Evolutionary conservation across 1,140 invertebrate species (phyloP), one percentile per base, ranked within the genome.

Genomic region (Conus betulinus): DNA sequence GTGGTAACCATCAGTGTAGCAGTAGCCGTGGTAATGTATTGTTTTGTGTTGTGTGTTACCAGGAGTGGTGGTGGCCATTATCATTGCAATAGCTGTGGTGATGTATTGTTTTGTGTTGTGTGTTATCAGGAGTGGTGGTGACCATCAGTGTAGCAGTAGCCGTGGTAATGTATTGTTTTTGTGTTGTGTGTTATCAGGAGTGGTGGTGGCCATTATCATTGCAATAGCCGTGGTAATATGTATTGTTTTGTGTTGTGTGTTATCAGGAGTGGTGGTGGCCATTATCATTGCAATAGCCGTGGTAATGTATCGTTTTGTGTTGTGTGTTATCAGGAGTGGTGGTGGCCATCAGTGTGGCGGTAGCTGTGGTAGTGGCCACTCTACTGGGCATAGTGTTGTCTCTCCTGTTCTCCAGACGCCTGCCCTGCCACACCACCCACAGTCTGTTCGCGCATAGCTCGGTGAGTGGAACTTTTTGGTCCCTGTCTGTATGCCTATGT

Each of bases 1-100:
- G 39, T 39, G 39, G 39, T 39, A 3, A 3, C 39, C 39, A 39
- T 39, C 39, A 39, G 39, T 39, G 39, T 39, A 39, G 39, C 39
- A 39, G 39, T 39, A 3, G 39, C 39, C 39, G 39, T 39, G 39
- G n/a, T 39, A 39, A 1, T 39, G 39, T 39, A 39, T 39, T 39
- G 39, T 39, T 1, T 39, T 39, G 39, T 39, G 3, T 1, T 60
- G 57, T 60, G 57, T 60, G 57, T 17, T 4, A 39, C 3, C 78
- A 79, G 78, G 78, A 15, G 27, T 79, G 78, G 51, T 79, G 78
- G 78, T 79, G 78, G 78, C 78, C 8, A 15, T 79, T 3, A 52
- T 5, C 3, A 5, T 20, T 1, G 78, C 8, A 20, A 5, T 79
- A 13, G 78, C 51, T 5, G 78, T 79, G 78, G 78, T 51, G n/a